Evolutionary conservation across 2,797 vertebrate species (phyloP), one percentile per base, ranked within the genome.

Genomic region (Bradypodion pumilum): DNA sequence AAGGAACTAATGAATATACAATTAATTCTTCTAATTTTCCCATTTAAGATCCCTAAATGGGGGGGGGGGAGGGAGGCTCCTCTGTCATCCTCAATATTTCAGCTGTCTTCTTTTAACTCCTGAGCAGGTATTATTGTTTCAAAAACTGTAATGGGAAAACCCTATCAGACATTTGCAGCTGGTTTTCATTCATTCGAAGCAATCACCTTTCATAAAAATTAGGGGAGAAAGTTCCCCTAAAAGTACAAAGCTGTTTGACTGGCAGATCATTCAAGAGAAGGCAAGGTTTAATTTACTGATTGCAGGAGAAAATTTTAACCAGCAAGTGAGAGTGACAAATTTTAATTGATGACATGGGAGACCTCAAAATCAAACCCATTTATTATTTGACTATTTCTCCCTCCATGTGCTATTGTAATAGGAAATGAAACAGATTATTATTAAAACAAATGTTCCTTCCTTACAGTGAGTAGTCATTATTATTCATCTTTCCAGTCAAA

Each of bases 61-160:
- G n/a, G 19, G 42, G 42, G 27, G 42, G 13, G 72, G n/a, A n/a
- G n/a, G 44, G 40, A 12, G 1, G 2, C 29, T 79, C 16, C 12
- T 74, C 69, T 0, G 0, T 29, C 21, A 52, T 23, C 75, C 19
- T 72, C 29, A 27, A 74, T 0, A 0, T 49, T 62, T 52, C 32
- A 56, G 19, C 63, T 77, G 74, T 29, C 13, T 74, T 35, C 3
- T 77, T 60, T 65, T 84, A 29, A 35, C 42, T 44, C 13, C 74
- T 44, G n/a, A n/a, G n/a, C n/a, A n/a, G n/a, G n/a, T n/a, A n/a
- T n/a, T n/a, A n/a, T n/a, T n/a, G n/a, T n/a, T n/a, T n/a, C n/a
- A n/a, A 49, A 12, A 49, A 49, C 7, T 49, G 13, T 49, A 49
- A 49, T 49, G 46, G 8, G 13, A 12, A 49, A 12, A 49, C 46